A percentile compares a stretch with the other conserved stretches of the same genome.
These are phyloP conservation scores for Gallinago solitaria DNA, from an alignment of 2,797 vertebrate genomes.

Conservation along the genomic window DNA sequence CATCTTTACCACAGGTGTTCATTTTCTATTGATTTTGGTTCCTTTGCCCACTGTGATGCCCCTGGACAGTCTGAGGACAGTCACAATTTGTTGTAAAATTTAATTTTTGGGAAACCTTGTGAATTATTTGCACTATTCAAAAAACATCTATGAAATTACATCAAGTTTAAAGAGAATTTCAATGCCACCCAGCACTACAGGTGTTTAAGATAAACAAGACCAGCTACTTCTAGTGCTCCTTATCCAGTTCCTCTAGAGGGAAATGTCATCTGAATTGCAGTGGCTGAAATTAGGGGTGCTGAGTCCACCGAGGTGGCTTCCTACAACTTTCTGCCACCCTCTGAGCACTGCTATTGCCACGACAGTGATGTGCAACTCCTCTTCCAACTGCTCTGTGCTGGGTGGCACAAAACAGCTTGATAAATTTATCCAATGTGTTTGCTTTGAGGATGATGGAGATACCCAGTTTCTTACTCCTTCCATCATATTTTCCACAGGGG, in stretches of 20 bases:
- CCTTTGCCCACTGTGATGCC: background rate
- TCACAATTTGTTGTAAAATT: background rate
- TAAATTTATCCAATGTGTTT: background rate
- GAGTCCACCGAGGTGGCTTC: background rate
- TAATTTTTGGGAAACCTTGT: background rate
- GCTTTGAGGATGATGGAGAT: background rate
- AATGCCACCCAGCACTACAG: background rate
- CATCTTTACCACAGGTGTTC: background rate
- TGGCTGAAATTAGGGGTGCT: background rate
- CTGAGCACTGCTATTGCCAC: background rate
- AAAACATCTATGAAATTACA: background rate
- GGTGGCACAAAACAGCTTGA: background rate
- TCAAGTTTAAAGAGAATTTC: background rate
- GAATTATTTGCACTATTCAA: background rate
- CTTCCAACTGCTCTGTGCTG: background rate
- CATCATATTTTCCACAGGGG: background rate
- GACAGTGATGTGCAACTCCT: accelerated
- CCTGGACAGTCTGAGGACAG: background rate
- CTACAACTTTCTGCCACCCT: background rate
- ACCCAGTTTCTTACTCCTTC: background rate
- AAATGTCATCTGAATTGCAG: background rate
- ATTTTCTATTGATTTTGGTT: background rate
- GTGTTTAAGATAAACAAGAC: background rate
- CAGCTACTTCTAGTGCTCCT: background rate
- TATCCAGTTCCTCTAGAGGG: background rate